These are phyloP conservation scores for Hypocryptadius cinnamomeus DNA, from an alignment of 2,113 vertebrate genomes.

Conservation along the genomic window DNA sequence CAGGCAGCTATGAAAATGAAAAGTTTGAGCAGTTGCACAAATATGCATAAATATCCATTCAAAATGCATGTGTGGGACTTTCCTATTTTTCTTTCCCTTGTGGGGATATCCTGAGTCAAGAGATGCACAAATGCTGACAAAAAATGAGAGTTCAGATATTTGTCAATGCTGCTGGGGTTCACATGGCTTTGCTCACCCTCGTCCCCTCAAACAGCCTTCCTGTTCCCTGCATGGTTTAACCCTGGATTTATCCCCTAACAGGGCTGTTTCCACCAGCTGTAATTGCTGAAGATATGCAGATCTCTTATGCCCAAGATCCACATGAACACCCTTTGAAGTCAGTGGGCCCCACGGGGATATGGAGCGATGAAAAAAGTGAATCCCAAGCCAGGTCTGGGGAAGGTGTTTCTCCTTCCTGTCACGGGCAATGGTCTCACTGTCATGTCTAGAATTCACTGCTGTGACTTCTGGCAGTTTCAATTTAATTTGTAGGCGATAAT, in stretches of 20 bases:
- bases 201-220: neutral
- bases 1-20: neutral
- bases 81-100: neutral
- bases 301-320: neutral
- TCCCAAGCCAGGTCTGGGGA: neutral
- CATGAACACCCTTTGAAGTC: neutral
- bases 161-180: neutral
- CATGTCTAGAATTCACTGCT: neutral
- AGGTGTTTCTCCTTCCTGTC: rapidly evolving
- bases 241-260: neutral
- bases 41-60: neutral
- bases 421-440: neutral
- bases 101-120: neutral
- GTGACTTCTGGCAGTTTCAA: conserved; percentile 21
- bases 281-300: neutral
- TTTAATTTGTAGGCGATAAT: neutral
- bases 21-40: neutral
- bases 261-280: neutral
- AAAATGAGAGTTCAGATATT: neutral
- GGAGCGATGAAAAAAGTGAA: neutral
- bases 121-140: neutral
- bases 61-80: neutral
- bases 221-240: neutral
- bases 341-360: neutral
- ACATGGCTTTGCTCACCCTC: neutral